These are phyloP conservation scores for Hestina assimilis DNA, from an alignment of 1,140 invertebrate species.

Conservation along the genomic window DNA sequence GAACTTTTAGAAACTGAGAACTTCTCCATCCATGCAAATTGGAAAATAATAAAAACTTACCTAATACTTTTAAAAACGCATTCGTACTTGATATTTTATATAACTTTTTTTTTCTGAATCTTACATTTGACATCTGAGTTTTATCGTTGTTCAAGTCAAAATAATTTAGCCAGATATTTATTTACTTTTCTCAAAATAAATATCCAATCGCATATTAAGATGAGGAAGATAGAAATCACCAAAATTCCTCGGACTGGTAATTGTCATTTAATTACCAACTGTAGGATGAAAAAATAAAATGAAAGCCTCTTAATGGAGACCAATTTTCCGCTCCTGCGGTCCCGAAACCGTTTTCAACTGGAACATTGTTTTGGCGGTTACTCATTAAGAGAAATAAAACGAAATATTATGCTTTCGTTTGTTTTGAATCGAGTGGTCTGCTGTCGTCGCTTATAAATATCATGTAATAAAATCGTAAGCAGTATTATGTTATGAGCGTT, in stretches of 20 bases:
- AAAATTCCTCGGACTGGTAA: conserved; percentile 47
- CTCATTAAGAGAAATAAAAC: conserved; percentile 33
- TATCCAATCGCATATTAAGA: conserved; percentile 7
- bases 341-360: conserved; percentile 42
- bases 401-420: conserved; percentile 17
- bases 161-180: too few relatives aligned
- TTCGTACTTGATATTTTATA: too few relatives aligned
- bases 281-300: conserved; percentile 48
- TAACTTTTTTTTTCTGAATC: too few relatives aligned
- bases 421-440: background rate
- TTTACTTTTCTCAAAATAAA: background rate
- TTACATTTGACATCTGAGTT: too few relatives aligned
- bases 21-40: too few relatives aligned
- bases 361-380: conserved; percentile 53
- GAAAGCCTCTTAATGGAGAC: conserved; percentile 58
- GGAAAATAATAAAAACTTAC: too few relatives aligned
- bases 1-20: too few relatives aligned
- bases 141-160: too few relatives aligned
- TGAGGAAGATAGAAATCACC: background rate
- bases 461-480: too few relatives aligned
- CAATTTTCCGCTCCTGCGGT: conserved; percentile 62
- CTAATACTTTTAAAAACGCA: too few relatives aligned
- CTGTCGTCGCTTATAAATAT: background rate
- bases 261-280: conserved; percentile 69
- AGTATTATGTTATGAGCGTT: background rate